phyloP scores from a whole-genome alignment of 2,113 vertebrate genomes.

The Verasper variegatus region DNA sequence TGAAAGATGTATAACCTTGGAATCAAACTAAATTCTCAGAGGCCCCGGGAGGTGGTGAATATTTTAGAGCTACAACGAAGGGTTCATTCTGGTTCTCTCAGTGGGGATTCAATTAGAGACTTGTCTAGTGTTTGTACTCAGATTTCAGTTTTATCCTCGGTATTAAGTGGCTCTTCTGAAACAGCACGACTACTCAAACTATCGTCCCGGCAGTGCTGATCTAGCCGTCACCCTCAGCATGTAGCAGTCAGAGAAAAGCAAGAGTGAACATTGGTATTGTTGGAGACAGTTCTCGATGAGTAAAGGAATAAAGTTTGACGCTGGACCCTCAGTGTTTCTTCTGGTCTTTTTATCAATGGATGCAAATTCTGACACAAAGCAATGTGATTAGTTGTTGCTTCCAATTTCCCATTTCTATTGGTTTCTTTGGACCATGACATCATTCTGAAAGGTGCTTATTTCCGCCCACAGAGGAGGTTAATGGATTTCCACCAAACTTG shows the following conservation, averaged over 20 bases:
- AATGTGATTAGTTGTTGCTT: background rate
- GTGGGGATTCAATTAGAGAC: constrained; percentile 26
- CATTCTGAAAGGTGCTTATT: too few species aligned
- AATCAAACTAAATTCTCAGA: constrained; percentile 37
- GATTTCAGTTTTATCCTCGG: constrained; percentile 22
- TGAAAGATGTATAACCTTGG: constrained; percentile 53
- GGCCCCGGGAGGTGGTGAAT: constrained; percentile 22
- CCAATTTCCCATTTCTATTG: too few species aligned
- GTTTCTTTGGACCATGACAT: too few species aligned
- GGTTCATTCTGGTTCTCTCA: constrained; percentile 16
- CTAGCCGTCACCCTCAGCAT: background rate
- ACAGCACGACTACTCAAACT: background rate
- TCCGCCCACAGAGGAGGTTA: too few species aligned
- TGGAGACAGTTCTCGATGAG: background rate
- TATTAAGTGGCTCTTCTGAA: constrained; percentile 8
- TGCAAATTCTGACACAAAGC: background rate
- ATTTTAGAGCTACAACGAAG: constrained; percentile 29
- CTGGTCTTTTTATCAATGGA: too few species aligned
- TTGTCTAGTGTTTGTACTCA: constrained; percentile 7
- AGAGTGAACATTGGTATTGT: background rate
- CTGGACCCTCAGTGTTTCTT: too few species aligned
- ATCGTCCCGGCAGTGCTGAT: too few species aligned
- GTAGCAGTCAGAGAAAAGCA: background rate
- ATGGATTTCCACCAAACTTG: too few species aligned
- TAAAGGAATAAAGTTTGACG: too few species aligned